Evolutionary conservation across 1,140 invertebrate genomes (phyloP), one percentile per base, ranked within the genome.

Genomic region (Brachionus rubens): DNA sequence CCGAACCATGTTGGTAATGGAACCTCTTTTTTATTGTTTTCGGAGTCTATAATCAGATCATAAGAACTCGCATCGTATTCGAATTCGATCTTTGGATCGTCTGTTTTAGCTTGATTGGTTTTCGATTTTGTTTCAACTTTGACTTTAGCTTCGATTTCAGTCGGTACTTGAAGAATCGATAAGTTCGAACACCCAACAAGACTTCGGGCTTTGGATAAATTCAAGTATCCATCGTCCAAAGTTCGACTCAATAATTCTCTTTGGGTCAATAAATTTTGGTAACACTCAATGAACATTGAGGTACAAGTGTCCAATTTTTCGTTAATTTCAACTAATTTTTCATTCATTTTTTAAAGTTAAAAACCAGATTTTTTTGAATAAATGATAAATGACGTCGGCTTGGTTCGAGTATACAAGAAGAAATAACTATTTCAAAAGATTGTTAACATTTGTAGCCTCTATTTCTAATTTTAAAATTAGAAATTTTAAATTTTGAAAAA

Each of bases 191-290:
- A 72, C 1, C 68, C 68, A 0, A 72, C n/a, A n/a, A 72, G 10
- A 24, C 68, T 72, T 50, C 68, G 21, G 19, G 68, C 68, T 40
- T 72, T 72, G 1, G 68, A 72, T 46, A 72, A 30, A 41, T 72
- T 72, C 24, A 72, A 28, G 33, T 72, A 72, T 16, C 68, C 68
- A 40, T 48, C 68, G 14, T 54, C 68, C 24, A 72, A 40, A 14
- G 30, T 19, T 54, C 12, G 21, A 54, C 50, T 50, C 21, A 72
- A 14, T 5, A 50, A 9, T 50, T 72, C 46, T 6, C 50, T 43
- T 14, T 30, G 26, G 26, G 46, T 54, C 24, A 72, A 24, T 9
- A 72, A 9, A 16, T 14, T 41, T 50, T 48, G 46, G 46, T 72
- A 72, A 21, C 21, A 72, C n/a, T 72, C 68, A 12, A 72, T 33